Percentiles rank a stretch among this genome's conserved stretches.
These are phyloP conservation scores for Heliopora coerulea DNA, from an alignment of 92 coral and sea anemone species.

Conservation along the genomic window DNA sequence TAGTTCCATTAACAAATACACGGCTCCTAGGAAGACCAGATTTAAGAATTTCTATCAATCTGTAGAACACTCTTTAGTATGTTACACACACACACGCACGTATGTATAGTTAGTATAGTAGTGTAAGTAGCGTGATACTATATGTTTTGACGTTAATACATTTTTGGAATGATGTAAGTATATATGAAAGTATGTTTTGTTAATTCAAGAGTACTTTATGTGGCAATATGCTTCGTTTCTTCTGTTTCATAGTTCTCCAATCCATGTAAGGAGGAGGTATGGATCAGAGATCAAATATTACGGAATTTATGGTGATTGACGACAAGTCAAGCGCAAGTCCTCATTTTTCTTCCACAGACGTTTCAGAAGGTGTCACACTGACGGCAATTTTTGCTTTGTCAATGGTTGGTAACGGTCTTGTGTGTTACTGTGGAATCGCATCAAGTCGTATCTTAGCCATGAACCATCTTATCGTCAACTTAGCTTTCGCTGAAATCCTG, in stretches of 20 bases:
- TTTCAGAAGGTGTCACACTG: slow-evolving; percentile 76
- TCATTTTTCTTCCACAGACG: slow-evolving; percentile 13
- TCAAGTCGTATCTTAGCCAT: slow-evolving; percentile 90
- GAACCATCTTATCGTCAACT: slow-evolving; percentile 91
- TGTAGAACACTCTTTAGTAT: no score
- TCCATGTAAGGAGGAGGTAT: no score
- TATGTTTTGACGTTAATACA: no score
- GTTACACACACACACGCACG: no score
- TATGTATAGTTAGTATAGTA: no score
- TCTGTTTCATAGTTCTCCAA: background rate
- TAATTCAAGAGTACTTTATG: background rate
- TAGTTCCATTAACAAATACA: no score
- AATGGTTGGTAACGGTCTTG: slow-evolving; percentile 74
- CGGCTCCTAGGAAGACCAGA: no score
- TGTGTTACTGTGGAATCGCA: slow-evolving; percentile 88
- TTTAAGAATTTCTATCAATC: no score
- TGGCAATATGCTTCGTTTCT: background rate
- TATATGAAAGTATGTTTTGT: no score
- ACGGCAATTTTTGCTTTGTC: slow-evolving; percentile 65
- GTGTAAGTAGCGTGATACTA: no score
- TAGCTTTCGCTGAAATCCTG: slow-evolving; percentile 83
- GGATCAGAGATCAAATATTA: background rate
- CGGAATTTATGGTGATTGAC: background rate
- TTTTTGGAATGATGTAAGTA: no score
- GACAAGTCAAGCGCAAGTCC: background rate